Evolutionary conservation across 2,888 invertebrate species (phyloP).

Genomic region (Zygaena filipendulae): DNA sequence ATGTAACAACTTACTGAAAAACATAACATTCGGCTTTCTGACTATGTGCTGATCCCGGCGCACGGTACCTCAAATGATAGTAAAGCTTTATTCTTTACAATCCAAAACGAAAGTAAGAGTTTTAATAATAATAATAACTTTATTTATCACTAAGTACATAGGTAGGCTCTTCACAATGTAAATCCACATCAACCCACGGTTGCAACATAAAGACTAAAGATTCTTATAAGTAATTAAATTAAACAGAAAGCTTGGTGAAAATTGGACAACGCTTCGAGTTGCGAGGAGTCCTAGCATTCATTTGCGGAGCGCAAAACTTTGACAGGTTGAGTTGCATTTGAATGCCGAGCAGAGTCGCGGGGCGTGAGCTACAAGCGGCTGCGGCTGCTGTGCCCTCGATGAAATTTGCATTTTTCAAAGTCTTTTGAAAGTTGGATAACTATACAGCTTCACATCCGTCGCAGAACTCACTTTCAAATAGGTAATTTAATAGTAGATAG

Average conservation of each 20-base stretch:
- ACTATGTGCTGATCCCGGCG: no score
- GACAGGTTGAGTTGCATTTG: slow-evolving; percentile 53
- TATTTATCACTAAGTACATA: no score
- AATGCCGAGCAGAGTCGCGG: slow-evolving; percentile 31
- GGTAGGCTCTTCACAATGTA: no score
- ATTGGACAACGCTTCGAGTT: slow-evolving; percentile 15
- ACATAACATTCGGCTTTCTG: no score
- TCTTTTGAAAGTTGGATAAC: slow-evolving; percentile 28
- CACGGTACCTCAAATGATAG: no score
- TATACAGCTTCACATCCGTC: background rate
- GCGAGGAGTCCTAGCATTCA: slow-evolving; percentile 37
- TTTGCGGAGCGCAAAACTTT: slow-evolving; percentile 46
- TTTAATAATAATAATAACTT: no score
- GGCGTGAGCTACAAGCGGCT: slow-evolving; percentile 21
- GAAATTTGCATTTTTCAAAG: slow-evolving; percentile 49
- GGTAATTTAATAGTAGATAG: no score
- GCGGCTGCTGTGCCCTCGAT: slow-evolving; percentile 23
- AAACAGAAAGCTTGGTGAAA: no score
- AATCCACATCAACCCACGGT: no score
- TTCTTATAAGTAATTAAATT: slow-evolving; percentile 17
- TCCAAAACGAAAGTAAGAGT: no score
- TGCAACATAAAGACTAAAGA: slow-evolving; percentile 5
- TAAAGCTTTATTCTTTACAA: no score
- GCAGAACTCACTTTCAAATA: background rate
- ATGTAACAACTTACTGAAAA: no score